These are phyloP conservation scores for Gorsachius magnificus DNA, from an alignment of 2,797 vertebrate genomes.

Conservation along the genomic window DNA sequence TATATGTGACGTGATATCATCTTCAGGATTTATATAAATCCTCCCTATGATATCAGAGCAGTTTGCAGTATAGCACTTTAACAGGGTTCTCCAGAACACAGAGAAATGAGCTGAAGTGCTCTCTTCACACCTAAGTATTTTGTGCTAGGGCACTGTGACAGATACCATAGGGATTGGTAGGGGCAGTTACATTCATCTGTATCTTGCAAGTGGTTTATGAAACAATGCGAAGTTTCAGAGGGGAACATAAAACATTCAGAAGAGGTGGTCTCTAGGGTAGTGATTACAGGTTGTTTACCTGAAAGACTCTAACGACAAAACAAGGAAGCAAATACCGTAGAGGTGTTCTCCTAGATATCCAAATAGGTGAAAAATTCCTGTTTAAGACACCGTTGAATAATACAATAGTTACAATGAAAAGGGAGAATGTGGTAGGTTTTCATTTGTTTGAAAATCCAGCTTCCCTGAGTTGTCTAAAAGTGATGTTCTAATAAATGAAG, in stretches of 20 bases:
- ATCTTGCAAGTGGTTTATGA: neutral
- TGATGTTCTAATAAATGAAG: neutral
- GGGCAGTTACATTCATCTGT: neutral
- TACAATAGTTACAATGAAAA: neutral
- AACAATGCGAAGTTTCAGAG: neutral
- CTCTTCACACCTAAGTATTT: neutral
- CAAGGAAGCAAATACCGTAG: neutral
- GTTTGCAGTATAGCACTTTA: neutral
- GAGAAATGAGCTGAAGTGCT: neutral
- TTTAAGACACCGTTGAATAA: neutral
- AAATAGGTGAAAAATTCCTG: neutral
- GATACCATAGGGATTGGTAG: neutral
- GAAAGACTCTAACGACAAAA: neutral
- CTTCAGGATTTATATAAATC: neutral
- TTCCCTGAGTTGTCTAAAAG: neutral
- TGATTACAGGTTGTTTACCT: neutral
- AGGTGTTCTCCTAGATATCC: neutral
- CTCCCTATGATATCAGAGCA: neutral
- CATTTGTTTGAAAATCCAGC: neutral
- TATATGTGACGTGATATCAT: neutral
- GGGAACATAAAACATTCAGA: neutral
- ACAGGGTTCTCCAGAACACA: neutral
- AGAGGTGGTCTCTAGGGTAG: neutral
- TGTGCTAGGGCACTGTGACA: neutral
- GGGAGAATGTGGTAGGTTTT: neutral